Conservation (phyloP, 2,797 vertebrate species). For the Adrianichthys oophorus region DNA sequence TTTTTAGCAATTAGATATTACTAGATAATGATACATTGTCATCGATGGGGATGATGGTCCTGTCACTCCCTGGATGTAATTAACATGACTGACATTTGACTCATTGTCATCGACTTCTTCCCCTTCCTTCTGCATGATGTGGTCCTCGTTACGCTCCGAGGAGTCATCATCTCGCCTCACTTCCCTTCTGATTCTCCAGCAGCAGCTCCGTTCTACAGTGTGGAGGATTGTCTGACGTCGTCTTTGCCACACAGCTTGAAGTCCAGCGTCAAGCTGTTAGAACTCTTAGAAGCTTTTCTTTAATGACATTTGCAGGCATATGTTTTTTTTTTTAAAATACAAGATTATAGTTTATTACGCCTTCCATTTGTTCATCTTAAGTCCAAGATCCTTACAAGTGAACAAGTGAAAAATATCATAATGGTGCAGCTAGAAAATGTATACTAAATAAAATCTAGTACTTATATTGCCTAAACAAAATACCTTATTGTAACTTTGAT, state of each 20-base stretch:
- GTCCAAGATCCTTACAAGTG: too few species aligned
- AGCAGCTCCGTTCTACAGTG: constrained; percentile 32
- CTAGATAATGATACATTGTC: constrained; percentile 24
- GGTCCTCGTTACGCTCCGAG: constrained; percentile 30
- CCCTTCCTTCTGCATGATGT: constrained; percentile 36
- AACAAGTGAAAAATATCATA: too few species aligned
- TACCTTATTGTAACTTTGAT: too few species aligned
- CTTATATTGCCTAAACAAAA: too few species aligned
- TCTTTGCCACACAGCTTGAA: constrained; percentile 4
- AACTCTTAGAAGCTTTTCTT: neutral
- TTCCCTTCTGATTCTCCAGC: constrained; percentile 33
- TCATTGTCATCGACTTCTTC: constrained; percentile 34
- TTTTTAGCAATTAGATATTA: constrained; percentile 32
- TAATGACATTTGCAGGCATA: too few species aligned
- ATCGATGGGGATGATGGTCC: constrained; percentile 10
- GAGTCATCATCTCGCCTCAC: constrained; percentile 46
- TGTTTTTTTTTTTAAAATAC: too few species aligned
- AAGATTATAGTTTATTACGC: too few species aligned
- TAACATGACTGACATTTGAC: constrained; percentile 21
- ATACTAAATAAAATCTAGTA: too few species aligned
- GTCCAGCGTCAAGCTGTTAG: constrained; percentile 11
- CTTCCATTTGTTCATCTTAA: too few species aligned
- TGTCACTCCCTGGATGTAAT: constrained; percentile 37
- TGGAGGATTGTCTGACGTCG: constrained; percentile 14
- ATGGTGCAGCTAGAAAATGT: too few species aligned